phyloP scores from a whole-genome alignment of 2,888 invertebrate species.

The Chaitophorus viminalis region DNA sequence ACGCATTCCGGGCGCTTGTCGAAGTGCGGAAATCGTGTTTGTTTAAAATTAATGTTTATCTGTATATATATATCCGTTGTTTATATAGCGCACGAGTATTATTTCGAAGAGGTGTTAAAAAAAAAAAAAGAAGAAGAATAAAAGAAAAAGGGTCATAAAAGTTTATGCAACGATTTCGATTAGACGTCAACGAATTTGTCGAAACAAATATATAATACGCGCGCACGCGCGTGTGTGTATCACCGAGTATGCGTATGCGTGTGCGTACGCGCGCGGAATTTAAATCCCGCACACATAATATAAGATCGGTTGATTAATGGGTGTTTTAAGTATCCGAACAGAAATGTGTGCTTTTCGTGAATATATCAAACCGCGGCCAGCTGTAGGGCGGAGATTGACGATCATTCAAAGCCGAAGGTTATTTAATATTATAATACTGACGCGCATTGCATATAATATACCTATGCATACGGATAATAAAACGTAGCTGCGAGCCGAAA shows the following conservation, averaged over 20 bases:
- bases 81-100: not conserved
- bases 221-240: not conserved
- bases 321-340: not conserved
- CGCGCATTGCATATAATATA: not conserved
- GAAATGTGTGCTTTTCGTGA: slow-evolving; percentile 15
- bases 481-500: not conserved
- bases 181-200: not conserved
- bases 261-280: not conserved
- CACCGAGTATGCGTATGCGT: not conserved
- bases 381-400: slow-evolving; percentile 16
- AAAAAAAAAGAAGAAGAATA: not conserved
- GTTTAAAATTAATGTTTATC: not conserved
- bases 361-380: slow-evolving; percentile 1
- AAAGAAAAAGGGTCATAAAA: slow-evolving; percentile 10
- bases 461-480: not conserved
- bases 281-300: not conserved
- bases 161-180: slow-evolving; percentile 8
- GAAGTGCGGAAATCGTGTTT: slow-evolving; percentile 1
- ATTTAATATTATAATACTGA: not conserved
- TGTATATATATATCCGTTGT: not conserved
- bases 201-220: not conserved
- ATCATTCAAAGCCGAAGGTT: slow-evolving; percentile 9
- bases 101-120: not conserved
- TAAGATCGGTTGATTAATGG: not conserved
- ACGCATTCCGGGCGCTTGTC: not conserved